Evolutionary conservation across 2,113 vertebrate species (phyloP), one percentile per base, ranked within the genome.

Genomic region (Pachypanchax playfairii): DNA sequence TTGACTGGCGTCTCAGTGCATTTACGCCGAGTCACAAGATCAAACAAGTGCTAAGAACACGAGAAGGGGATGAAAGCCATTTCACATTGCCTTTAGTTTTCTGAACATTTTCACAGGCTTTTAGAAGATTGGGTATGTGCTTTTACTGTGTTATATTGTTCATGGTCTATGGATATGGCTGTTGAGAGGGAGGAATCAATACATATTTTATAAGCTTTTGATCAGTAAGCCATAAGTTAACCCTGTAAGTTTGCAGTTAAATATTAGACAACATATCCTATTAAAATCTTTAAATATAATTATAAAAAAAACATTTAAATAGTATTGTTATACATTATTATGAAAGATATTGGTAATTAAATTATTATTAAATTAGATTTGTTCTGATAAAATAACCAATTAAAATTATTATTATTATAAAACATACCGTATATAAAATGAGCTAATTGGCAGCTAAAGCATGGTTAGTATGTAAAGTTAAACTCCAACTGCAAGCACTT

Each of bases 11-110:
- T 58, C 60, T 50, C 55, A 80, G 69, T 79, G 65, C 69, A 80
- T 76, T 85, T 69, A 53, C 70, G 74, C 71, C 72, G 59, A 77
- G 65, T 72, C 56, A 68, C 38, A 35, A 24, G 52, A 63, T 60
- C 6, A 26, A 62, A 22, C 47, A 38, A 21, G 61, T 62, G 57
- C 51, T 21, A 36, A 47, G 53, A 50, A 53, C 2, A 6, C 18
- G 20, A 36, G 41, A 49, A 22, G 26, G 46, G 33, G 33, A 43
- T 66, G 63, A 53, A 60, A 60, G 48, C n/a, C 41, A 18, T 29
- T 54, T 60, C 12, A 39, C 64, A 35, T 48, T 33, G 60, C 56
- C 31, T 63, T 46, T 56, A 57, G 44, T 49, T 77, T 63, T 56
- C 31, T 33, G 31, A 38, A 43, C 49, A 51, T 20, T 44, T 68